phyloP scores from a whole-genome alignment of 2,888 invertebrate species.

The Lathronympha strigana region DNA sequence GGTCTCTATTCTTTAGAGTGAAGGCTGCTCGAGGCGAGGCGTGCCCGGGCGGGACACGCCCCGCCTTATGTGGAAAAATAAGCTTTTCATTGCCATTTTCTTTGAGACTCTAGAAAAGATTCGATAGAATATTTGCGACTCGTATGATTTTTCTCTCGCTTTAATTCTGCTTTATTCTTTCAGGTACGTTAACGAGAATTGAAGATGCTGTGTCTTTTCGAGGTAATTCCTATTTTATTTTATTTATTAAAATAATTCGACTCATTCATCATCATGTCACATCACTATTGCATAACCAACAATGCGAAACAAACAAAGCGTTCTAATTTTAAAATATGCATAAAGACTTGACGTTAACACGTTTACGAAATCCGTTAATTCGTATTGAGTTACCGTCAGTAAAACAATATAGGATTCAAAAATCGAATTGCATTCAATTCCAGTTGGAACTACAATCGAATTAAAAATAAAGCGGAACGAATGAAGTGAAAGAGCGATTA shows the following conservation, averaged over 20 bases:
- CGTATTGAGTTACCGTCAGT: constrained; percentile 78
- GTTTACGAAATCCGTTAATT: constrained; percentile 75
- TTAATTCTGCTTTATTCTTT: constrained; percentile 50
- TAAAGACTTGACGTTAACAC: constrained; percentile 45
- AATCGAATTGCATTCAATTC: constrained; percentile 70
- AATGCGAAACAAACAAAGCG: constrained; percentile 25
- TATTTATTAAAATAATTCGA: constrained; percentile 29
- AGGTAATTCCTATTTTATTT: constrained; percentile 60
- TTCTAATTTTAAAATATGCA: constrained; percentile 40
- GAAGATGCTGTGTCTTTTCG: constrained; percentile 70
- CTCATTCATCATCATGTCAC: constrained; percentile 36
- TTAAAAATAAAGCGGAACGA: constrained; percentile 59
- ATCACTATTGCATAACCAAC: constrained; percentile 27
- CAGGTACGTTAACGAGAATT: constrained; percentile 66
- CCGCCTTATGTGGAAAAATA: constrained; percentile 77
- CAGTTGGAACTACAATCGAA: constrained; percentile 60
- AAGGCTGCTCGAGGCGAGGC: constrained; percentile 72
- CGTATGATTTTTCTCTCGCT: constrained; percentile 21
- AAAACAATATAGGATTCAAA: constrained; percentile 65
- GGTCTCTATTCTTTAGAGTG: constrained; percentile 72
- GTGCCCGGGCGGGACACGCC: constrained; percentile 75
- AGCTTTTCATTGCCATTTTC: constrained; percentile 66
- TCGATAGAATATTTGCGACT: constrained; percentile 20
- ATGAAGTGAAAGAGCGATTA: constrained; percentile 82
- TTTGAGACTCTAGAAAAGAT: constrained; percentile 48